Percentiles rank a stretch among this genome's conserved stretches.
Conservation (phyloP, 2,888 invertebrate genomes). For the Gastracanthus pulcherrimus region DNA sequence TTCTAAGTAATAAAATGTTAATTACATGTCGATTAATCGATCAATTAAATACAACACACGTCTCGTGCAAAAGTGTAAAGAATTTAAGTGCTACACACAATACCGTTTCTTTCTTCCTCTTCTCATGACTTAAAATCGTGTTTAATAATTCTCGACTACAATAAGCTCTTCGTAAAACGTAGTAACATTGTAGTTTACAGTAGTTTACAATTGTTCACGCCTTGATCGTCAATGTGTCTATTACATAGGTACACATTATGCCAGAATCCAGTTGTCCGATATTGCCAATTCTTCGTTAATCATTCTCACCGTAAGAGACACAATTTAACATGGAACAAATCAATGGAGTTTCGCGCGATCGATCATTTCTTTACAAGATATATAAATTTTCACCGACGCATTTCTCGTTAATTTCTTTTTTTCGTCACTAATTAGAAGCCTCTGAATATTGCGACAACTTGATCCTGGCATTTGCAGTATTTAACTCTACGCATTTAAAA, state of each 20-base stretch:
- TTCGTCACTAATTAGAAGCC: neutral
- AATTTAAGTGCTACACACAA: conserved; percentile 77
- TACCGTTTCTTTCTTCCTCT: conserved; percentile 68
- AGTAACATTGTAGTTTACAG: conserved; percentile 78
- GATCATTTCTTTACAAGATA: neutral
- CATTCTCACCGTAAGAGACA: too few relatives aligned
- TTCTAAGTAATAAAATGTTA: conserved; percentile 76
- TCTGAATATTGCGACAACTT: conserved; percentile 60
- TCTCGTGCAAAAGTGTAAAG: conserved; percentile 78
- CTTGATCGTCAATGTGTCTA: conserved; percentile 70
- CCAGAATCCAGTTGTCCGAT: conserved; percentile 67
- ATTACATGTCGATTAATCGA: conserved; percentile 75
- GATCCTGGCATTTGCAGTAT: conserved; percentile 71
- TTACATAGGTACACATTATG: conserved; percentile 72
- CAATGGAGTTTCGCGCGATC: neutral
- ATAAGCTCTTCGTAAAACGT: conserved; percentile 78
- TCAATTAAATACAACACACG: conserved; percentile 76
- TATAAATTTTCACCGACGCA: neutral
- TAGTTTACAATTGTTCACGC: conserved; percentile 76
- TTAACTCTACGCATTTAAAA: conserved; percentile 58
- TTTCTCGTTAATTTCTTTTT: neutral
- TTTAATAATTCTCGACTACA: conserved; percentile 76
- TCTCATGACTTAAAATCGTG: conserved; percentile 69
- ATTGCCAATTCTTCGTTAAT: neutral
- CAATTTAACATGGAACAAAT: too few relatives aligned